Conservation (phyloP, 2,797 vertebrate genomes). For the Sternotherus odoratus region DNA sequence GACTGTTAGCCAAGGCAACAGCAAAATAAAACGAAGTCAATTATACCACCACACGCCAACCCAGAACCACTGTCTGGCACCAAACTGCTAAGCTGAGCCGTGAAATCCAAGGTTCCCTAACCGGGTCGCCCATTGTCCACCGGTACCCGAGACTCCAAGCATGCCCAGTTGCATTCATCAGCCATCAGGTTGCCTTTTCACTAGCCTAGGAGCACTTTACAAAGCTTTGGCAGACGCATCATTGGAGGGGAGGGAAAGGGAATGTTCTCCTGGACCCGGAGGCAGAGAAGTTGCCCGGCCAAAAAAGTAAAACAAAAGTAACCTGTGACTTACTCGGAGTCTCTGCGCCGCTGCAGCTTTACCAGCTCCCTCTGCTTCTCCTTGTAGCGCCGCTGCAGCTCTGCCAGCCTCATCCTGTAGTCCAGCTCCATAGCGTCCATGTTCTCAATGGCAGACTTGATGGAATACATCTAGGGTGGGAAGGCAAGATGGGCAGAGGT, state of each 20-base stretch:
- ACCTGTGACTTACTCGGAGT: constrained; percentile 88
- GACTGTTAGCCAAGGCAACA: constrained; percentile 80
- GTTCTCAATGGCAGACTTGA: constrained; percentile 90
- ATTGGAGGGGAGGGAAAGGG: not conserved
- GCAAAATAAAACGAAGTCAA: constrained; percentile 54
- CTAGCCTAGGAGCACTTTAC: constrained; percentile 61
- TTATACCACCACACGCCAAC: constrained; percentile 57
- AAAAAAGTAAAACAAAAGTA: not conserved
- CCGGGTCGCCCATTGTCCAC: constrained; percentile 5
- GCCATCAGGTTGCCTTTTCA: constrained; percentile 2
- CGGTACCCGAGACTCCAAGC: not conserved
- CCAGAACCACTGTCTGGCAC: constrained; percentile 62
- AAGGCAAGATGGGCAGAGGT: not conserved
- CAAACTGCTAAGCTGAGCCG: constrained; percentile 74
- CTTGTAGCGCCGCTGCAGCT: constrained; percentile 94
- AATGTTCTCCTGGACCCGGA: not conserved
- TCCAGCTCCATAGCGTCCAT: constrained; percentile 94
- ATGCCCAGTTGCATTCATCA: constrained; percentile 45
- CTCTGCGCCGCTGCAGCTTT: constrained; percentile 91
- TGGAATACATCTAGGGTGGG: constrained; percentile 86
- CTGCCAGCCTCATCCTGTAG: constrained; percentile 92
- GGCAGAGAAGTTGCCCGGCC: constrained; percentile 34
- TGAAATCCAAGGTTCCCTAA: constrained; percentile 65
- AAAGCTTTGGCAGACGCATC: constrained; percentile 37
- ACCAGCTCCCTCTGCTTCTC: constrained; percentile 95